Conservation (phyloP, 2,797 vertebrate genomes). For the Microctenopoma lineatum region DNA sequence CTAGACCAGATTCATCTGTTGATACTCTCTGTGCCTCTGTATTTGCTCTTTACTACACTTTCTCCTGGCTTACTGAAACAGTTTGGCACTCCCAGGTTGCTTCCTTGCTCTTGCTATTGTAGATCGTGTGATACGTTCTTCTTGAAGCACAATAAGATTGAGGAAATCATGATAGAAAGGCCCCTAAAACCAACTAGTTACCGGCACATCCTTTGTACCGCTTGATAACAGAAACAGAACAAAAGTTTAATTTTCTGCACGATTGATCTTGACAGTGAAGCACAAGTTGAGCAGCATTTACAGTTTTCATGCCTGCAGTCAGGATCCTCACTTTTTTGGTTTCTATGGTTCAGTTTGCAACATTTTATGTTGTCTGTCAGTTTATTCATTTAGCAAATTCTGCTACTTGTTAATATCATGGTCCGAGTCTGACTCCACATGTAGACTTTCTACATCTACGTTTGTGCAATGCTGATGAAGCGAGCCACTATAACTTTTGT, state of each 20-base stretch:
- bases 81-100: background rate
- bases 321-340: conserved; percentile 4
- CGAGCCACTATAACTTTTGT: background rate
- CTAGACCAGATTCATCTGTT: background rate
- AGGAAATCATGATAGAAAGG: conserved; percentile 19
- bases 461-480: conserved; percentile 1
- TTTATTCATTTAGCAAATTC: conserved; percentile 14
- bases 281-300: conserved; percentile 33
- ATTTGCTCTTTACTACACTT: background rate
- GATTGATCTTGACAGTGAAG: conserved; percentile 36
- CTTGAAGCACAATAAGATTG: background rate
- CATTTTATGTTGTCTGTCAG: background rate
- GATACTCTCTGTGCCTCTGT: background rate
- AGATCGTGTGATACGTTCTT: background rate
- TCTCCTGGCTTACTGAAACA: background rate
- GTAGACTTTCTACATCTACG: background rate
- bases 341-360: background rate
- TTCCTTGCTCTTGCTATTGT: background rate
- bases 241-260: conserved; percentile 59
- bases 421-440: background rate
- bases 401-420: conserved; percentile 1
- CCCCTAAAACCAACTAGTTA: conserved; percentile 27
- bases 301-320: conserved; percentile 18
- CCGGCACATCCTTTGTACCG: background rate
- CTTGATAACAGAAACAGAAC: conserved; percentile 44